Conservation (phyloP, 1,140 invertebrate genomes). For the Drepana arcuata region DNA sequence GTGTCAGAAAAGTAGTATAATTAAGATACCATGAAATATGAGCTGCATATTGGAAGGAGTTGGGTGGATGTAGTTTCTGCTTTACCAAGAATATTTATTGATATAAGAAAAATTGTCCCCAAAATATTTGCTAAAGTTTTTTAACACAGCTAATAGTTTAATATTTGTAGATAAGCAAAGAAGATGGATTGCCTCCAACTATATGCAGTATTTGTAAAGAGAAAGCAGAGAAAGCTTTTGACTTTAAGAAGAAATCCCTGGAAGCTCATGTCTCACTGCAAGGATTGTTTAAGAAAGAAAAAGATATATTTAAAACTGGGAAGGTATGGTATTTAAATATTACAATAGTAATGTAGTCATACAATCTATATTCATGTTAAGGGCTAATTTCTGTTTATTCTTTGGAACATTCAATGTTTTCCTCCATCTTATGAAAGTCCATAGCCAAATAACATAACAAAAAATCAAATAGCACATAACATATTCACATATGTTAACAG, state of each 20-base stretch:
- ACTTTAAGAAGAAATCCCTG: conserved; percentile 37
- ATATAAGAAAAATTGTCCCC: not conserved
- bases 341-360: too few species aligned
- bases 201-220: conserved; percentile 44
- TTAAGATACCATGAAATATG: not conserved
- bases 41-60: not conserved
- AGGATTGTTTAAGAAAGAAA: conserved; percentile 23
- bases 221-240: conserved; percentile 36
- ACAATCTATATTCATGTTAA: too few species aligned
- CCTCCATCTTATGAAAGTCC: too few species aligned
- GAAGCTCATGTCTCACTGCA: conserved; percentile 24
- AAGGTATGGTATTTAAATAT: too few species aligned
- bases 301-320: too few species aligned
- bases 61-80: not conserved
- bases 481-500: too few species aligned
- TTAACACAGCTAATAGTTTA: not conserved
- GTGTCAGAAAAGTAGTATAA: not conserved
- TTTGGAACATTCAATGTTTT: too few species aligned
- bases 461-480: too few species aligned
- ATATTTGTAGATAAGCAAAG: conserved; percentile 30
- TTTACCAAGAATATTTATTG: not conserved
- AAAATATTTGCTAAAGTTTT: not conserved
- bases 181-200: conserved; percentile 40
- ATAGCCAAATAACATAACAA: too few species aligned
- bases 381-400: too few species aligned